Conservation (phyloP, 2,113 vertebrate genomes). For the Eptesicus fuscus region DNA sequence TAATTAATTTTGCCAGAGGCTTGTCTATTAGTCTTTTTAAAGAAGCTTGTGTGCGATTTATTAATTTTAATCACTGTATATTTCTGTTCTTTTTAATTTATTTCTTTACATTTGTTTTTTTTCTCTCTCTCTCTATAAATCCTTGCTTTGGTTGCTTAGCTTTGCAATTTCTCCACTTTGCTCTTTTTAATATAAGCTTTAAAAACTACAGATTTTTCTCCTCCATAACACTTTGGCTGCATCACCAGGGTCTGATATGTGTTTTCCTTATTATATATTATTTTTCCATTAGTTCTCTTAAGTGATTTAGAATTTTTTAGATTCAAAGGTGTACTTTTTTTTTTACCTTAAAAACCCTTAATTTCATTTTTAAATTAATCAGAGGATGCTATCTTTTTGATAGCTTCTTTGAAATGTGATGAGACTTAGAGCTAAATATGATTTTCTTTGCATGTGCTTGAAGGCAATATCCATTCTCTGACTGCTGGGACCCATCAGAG, state of each 20-base stretch:
- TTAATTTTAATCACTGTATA: background rate
- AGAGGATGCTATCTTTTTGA: background rate
- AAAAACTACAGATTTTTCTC: background rate
- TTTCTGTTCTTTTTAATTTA: background rate
- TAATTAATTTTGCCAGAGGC: background rate
- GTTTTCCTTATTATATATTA: background rate
- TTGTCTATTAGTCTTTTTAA: background rate
- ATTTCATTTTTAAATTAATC: background rate
- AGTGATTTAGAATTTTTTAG: background rate
- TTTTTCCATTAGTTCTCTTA: background rate
- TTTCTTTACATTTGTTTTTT: background rate
- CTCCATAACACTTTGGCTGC: background rate
- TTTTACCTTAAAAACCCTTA: background rate
- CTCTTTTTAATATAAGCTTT: background rate
- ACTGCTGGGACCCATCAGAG: background rate
- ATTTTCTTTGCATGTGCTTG: background rate
- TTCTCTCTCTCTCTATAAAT: background rate
- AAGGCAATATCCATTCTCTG: background rate
- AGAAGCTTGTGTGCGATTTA: background rate
- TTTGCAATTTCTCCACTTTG: background rate
- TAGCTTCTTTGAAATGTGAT: background rate
- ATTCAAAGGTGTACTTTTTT: background rate
- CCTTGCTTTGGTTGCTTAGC: background rate
- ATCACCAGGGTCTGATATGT: background rate
- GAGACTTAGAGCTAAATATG: background rate